Evolutionary conservation across 2,888 invertebrate genomes (phyloP).

Genomic region (Epistrophe grossulariae): DNA sequence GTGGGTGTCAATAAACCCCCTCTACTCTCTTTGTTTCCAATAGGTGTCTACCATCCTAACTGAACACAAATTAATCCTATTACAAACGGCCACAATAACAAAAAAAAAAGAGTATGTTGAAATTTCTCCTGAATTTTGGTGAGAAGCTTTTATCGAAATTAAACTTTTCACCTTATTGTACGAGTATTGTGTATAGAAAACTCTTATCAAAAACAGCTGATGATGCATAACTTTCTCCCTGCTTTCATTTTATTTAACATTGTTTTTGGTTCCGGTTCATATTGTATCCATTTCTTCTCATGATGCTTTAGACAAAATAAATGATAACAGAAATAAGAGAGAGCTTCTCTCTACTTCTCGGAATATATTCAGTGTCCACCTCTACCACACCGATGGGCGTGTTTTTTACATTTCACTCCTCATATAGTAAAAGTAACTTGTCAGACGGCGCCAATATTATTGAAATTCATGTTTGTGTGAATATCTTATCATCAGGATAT

Average conservation of each 20-base stretch:
- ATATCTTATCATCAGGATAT: conserved; percentile 21
- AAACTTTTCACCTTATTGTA: conserved; percentile 20
- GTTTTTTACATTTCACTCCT: conserved; percentile 38
- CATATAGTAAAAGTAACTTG: conserved; percentile 41
- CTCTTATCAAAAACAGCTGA: conserved; percentile 72
- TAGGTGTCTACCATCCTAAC: not conserved
- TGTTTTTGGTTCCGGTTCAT: not conserved
- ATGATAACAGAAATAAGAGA: conserved; percentile 52
- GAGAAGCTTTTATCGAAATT: conserved; percentile 30
- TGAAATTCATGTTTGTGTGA: conserved; percentile 21
- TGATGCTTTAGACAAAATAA: not conserved
- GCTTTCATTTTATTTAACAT: conserved; percentile 5
- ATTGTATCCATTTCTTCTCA: not conserved
- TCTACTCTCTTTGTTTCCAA: not conserved
- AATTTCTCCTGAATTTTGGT: conserved; percentile 28
- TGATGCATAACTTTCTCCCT: conserved; percentile 19
- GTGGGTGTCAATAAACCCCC: conserved; percentile 36
- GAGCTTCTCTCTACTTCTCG: not conserved
- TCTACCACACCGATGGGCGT: conserved; percentile 54
- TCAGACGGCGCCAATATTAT: conserved; percentile 59
- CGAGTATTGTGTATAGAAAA: not conserved
- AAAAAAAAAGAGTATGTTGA: not conserved
- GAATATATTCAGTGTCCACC: not conserved
- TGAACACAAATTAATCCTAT: not conserved
- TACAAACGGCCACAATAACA: not conserved